Conservation (phyloP, 2,797 vertebrate genomes). For the Lithobates sylvaticus region DNA sequence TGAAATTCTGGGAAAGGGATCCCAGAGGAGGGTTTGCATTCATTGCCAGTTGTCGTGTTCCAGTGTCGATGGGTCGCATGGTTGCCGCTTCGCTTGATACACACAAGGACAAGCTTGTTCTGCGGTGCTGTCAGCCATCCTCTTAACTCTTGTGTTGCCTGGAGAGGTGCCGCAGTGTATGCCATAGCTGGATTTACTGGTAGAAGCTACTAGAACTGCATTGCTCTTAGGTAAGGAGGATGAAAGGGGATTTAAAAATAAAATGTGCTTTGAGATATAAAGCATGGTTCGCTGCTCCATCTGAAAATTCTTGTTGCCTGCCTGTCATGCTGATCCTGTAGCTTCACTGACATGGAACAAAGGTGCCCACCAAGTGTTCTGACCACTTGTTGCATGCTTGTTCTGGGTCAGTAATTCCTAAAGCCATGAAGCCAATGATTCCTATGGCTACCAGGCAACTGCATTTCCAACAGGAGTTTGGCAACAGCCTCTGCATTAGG, state of each 20-base stretch:
- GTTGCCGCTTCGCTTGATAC: slow-evolving; percentile 39
- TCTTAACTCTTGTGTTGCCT: slow-evolving; percentile 13
- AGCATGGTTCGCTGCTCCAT: too few relatives aligned
- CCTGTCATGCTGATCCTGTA: not conserved
- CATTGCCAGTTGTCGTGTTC: slow-evolving; percentile 25
- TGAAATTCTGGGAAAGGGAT: slow-evolving; percentile 48
- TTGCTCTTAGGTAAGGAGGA: not conserved
- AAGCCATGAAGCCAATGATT: too few relatives aligned
- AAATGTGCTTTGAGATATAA: not conserved
- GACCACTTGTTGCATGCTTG: not conserved
- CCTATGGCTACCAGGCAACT: not conserved
- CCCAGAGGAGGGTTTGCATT: slow-evolving; percentile 28
- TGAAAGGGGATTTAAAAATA: not conserved
- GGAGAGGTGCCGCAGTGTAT: not conserved
- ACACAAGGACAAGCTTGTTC: slow-evolving; percentile 29
- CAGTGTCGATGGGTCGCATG: slow-evolving; percentile 26
- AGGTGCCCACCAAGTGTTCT: too few relatives aligned
- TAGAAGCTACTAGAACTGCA: not conserved
- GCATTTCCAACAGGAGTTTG: not conserved
- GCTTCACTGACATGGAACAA: too few relatives aligned
- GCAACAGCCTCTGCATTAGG: not conserved
- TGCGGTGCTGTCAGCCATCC: not conserved
- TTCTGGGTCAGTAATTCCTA: not conserved
- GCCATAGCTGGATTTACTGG: not conserved
- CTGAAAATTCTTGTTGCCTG: not conserved